Percentiles rank a stretch among this genome's conserved stretches.
phyloP scores from a whole-genome alignment of 2,888 invertebrate genomes.

The Lasioglossum pauxillum region DNA sequence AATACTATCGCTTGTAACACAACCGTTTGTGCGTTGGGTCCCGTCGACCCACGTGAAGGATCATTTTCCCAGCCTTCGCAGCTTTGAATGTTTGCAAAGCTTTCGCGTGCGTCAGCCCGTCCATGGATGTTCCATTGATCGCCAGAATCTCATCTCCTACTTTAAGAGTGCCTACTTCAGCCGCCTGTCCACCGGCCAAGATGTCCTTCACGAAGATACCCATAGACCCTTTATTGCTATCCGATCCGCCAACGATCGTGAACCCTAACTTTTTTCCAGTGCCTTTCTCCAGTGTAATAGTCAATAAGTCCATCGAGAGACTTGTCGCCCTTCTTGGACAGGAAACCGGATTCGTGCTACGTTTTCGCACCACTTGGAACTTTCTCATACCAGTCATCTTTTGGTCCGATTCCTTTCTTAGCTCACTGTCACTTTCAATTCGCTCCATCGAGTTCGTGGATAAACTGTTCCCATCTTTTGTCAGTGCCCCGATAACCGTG shows the following conservation, averaged over 20 bases:
- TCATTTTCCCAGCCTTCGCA: slow-evolving; percentile 86
- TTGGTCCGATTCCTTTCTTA: slow-evolving; percentile 55
- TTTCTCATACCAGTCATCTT: slow-evolving; percentile 85
- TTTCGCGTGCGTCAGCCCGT: slow-evolving; percentile 87
- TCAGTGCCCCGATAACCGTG: slow-evolving; percentile 71
- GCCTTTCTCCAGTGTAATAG: slow-evolving; percentile 86
- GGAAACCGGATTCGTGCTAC: slow-evolving; percentile 66
- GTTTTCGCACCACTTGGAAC: slow-evolving; percentile 81
- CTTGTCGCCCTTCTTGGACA: slow-evolving; percentile 74
- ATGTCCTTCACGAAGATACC: slow-evolving; percentile 88
- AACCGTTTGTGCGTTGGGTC: slow-evolving; percentile 82
- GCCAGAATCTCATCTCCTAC: slow-evolving; percentile 88
- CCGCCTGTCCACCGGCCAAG: slow-evolving; percentile 87
- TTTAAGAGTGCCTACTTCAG: slow-evolving; percentile 86
- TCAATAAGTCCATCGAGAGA: slow-evolving; percentile 77
- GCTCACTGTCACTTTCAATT: slow-evolving; percentile 46
- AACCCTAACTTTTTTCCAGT: slow-evolving; percentile 87
- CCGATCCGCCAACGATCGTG: slow-evolving; percentile 88
- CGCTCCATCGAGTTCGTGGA: slow-evolving; percentile 62
- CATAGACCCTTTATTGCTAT: slow-evolving; percentile 87
- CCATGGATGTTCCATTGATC: slow-evolving; percentile 86
- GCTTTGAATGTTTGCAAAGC: slow-evolving; percentile 87
- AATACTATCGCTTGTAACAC: slow-evolving; percentile 63
- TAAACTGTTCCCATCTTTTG: slow-evolving; percentile 73
- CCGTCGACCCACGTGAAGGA: slow-evolving; percentile 85